Percentiles rank a stretch among this genome's conserved stretches.
Conservation (phyloP, 2,113 vertebrate species). For the Phaethon lepturus region DNA sequence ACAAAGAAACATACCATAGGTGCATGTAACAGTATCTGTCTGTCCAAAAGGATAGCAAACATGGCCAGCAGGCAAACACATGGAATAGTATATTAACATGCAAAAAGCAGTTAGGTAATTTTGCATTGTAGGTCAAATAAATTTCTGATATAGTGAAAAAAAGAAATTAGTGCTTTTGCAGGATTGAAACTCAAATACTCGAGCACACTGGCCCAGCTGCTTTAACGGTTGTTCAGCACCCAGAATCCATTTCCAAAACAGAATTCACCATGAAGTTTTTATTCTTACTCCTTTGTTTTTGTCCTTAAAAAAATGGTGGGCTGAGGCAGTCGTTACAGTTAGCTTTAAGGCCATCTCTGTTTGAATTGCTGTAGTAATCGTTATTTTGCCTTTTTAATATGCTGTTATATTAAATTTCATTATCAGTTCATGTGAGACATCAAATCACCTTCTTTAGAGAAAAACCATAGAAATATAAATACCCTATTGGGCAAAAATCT, state of each 20-base stretch:
- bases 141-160: neutral
- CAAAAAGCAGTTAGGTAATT: neutral
- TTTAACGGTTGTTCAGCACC: neutral
- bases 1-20: neutral
- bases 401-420: neutral
- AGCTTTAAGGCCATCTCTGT: neutral
- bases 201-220: neutral
- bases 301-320: neutral
- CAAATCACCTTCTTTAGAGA: constrained; percentile 24
- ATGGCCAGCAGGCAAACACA: neutral
- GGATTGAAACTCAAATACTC: neutral
- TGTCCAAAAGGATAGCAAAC: neutral
- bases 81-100: neutral
- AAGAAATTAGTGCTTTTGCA: neutral
- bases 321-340: neutral
- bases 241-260: neutral
- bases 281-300: neutral
- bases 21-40: neutral
- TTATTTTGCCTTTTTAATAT: constrained; percentile 48
- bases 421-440: neutral
- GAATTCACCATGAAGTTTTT: neutral
- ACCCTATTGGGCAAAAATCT: neutral
- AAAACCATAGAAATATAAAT: constrained; percentile 14
- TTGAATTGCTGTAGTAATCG: constrained; percentile 10
- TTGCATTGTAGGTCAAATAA: neutral